These are phyloP conservation scores for Caenorhabditis latens DNA, from an alignment of 1,140 invertebrate genomes.

Conservation along the genomic window DNA sequence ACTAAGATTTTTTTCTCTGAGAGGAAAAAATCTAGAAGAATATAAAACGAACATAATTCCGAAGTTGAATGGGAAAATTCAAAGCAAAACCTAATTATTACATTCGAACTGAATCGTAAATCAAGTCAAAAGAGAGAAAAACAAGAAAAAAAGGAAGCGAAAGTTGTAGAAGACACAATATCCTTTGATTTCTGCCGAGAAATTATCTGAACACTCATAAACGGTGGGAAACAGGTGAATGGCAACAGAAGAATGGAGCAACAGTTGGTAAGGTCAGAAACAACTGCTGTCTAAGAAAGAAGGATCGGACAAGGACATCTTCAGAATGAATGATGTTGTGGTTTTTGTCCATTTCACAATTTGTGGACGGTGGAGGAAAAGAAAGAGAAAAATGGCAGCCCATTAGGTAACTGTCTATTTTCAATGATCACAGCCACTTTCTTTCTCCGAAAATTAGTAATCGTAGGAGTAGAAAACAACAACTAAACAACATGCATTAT, in stretches of 20 bases:
- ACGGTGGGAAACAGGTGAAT: background rate
- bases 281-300: constrained; percentile 15
- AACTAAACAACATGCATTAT: background rate
- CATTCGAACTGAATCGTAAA: constrained; percentile 7
- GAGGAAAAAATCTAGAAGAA: background rate
- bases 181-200: background rate
- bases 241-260: constrained; percentile 8
- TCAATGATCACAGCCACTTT: constrained; percentile 1
- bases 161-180: background rate
- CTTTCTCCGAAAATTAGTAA: background rate
- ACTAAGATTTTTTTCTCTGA: background rate
- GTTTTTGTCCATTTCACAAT: constrained; percentile 44
- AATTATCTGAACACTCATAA: background rate
- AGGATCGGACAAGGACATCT: constrained; percentile 15
- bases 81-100: background rate
- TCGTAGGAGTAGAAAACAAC: background rate
- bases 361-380: background rate
- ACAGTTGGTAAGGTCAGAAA: constrained; percentile 21
- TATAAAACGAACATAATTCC: too few relatives aligned
- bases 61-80: too few relatives aligned
- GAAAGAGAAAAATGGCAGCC: constrained; percentile 24
- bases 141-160: background rate
- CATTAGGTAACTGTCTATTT: constrained; percentile 25
- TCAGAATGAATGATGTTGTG: constrained; percentile 37
- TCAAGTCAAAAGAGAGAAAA: background rate